Conservation (phyloP, 2,888 invertebrate genomes). For the Pelosia muscerda region DNA sequence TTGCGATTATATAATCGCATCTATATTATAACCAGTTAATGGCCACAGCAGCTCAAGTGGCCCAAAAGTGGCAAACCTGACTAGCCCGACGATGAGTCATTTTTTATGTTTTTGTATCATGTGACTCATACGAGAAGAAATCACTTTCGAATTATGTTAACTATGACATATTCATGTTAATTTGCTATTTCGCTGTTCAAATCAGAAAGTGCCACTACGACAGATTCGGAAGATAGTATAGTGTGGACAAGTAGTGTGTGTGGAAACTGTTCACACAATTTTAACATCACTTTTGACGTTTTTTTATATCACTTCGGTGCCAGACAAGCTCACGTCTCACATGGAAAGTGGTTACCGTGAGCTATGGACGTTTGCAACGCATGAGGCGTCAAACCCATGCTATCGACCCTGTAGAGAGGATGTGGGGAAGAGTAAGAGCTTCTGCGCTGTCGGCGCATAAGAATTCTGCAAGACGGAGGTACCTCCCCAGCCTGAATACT, state of each 20-base stretch:
- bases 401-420: no score
- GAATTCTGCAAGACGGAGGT: no score
- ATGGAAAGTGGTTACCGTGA: no score
- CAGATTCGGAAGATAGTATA: background rate
- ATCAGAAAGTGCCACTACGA: background rate
- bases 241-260: background rate
- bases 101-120: constrained; percentile 43
- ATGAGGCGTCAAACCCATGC: no score
- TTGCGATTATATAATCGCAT: constrained; percentile 34
- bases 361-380: no score
- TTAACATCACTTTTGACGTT: no score
- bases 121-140: constrained; percentile 60
- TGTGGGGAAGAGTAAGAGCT: no score
- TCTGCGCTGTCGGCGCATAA: no score
- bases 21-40: constrained; percentile 44
- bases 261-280: background rate
- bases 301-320: no score
- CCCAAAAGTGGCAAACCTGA: constrained; percentile 52
- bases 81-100: constrained; percentile 53
- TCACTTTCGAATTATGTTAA: constrained; percentile 55
- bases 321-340: no score
- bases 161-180: constrained; percentile 33
- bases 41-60: constrained; percentile 49
- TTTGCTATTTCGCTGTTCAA: constrained; percentile 18
- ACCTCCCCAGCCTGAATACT: no score